Evolutionary conservation across 2,113 vertebrate species (phyloP), one percentile per base, ranked within the genome.

Genomic region (Trogon melanurus): DNA sequence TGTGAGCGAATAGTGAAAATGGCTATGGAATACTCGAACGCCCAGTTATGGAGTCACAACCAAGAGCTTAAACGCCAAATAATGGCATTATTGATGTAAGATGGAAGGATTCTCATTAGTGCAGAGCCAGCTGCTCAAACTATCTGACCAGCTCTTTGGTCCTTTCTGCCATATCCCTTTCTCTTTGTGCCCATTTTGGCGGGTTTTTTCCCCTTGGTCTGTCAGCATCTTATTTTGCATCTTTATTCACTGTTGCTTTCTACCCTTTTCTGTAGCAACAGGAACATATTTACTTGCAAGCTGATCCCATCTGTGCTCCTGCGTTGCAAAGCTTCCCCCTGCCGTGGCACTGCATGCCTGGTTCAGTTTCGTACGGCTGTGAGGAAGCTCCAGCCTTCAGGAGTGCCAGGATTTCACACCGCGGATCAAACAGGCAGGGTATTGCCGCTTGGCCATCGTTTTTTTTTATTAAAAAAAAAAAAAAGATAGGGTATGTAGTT

Each of bases 231-330:
- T 85, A 16, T 64, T 90, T 91, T 85, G 81, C 54, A 62, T 92
- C 79, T 87, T 80, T 96, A 90, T 95, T 95, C 87, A 71, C 54
- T 65, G 10, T 74, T 21, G 22, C 80, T 76, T 87, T 89, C 90
- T 87, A n/a, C 2, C 45, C 80, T 94, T 93, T 93, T 64, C 92
- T 89, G 81, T 81, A 92, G 79, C 87, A 91, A 67, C 74, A 88
- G 86, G 92, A 96, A 96, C 95, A 95, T 93, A 91, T 92, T 96
- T 96, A 92, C 91, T 87, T 62, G 89, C 89, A 95, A 71, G 89
- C 96, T 96, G 88, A 94, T 95, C 88, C 96, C 96, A 96, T 97
- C 96, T 97, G 96, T 93, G 96, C 92, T 94, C 76, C 92, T 2
- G 73, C 14, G 2, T 34, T 57, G 85, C 51, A 25, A 78, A 74